Evolutionary conservation across 2,888 invertebrate genomes (phyloP), one percentile per base, ranked within the genome.

Genomic region (Muschampia plurimacula): DNA sequence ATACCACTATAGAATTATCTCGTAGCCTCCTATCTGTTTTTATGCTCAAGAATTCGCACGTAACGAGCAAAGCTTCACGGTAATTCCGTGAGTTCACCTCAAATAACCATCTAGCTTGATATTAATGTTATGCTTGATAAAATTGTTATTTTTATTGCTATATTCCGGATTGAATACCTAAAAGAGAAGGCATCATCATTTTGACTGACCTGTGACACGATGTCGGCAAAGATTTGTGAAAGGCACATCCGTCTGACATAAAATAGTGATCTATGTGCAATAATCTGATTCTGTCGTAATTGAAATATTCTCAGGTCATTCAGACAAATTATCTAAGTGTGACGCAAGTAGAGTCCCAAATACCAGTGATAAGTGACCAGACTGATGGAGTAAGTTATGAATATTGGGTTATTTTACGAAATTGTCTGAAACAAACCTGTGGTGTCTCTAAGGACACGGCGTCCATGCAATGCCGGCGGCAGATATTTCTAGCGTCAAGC

Each of bases 401-500:
- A 10, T 52, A 9, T 44, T 44, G 46, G 46, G 2, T 13, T 46
- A 46, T 46, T 46, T 46, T 13, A 46, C 13, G 13, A 46, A 13
- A 46, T 46, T 13, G 5, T 52, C 3, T 52, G 15, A 15, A 15
- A 36, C 62, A 10, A 71, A 95, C 96, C 91, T 98, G 98, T 13
- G 98, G 98, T 9, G 98, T 98, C 91, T 98, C 98, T 75, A 98
- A 89, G 10, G 98, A 97, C 32, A 98, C 98, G 80, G 98, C 97
- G 91, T 98, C 98, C 98, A 98, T 98, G 88, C 98, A 98, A 85
- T 98, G 98, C 79, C 98, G 96, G 77, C 98, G 96, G 92, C 98
- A 98, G 84, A 98, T 98, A 91, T 98, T 98, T 79, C 98, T 96
- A 46, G 98, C 96, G 87, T 98, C 98, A 69, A 98, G 91, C 98